Evolutionary conservation across 2,113 vertebrate genomes (phyloP).

Genomic region (Halichoerus grypus): DNA sequence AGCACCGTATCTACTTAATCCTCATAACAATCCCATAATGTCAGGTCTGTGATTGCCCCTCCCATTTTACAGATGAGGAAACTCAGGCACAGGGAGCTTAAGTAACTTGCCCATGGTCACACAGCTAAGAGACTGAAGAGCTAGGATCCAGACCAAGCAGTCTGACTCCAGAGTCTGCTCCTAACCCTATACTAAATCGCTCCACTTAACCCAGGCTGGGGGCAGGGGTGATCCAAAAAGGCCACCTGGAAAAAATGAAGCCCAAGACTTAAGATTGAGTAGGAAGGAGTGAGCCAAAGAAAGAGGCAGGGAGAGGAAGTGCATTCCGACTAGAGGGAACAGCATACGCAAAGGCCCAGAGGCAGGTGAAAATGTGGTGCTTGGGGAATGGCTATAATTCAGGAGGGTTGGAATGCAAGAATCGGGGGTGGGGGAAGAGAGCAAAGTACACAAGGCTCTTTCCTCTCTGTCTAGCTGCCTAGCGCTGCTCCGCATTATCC

Average conservation of each 20-base stretch:
- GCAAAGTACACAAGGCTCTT: background rate
- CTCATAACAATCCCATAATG: background rate
- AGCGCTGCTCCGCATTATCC: background rate
- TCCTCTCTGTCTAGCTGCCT: background rate
- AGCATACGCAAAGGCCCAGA: background rate
- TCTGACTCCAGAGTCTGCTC: background rate
- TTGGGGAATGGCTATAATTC: background rate
- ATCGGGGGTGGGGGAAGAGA: fast-evolving
- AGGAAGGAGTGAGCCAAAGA: background rate
- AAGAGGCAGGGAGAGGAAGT: background rate
- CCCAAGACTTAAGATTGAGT: background rate
- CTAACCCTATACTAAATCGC: background rate
- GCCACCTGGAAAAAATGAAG: background rate
- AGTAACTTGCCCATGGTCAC: background rate
- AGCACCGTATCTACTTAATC: background rate
- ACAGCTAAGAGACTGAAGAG: background rate
- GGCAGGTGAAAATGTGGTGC: background rate
- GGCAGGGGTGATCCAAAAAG: background rate
- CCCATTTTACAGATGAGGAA: conserved; percentile 42
- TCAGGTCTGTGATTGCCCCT: background rate
- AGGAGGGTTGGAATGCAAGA: background rate
- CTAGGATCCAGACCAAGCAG: background rate
- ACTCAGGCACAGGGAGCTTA: background rate
- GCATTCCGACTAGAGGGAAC: conserved; percentile 1
- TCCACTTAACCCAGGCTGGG: background rate